Base-by-base conservation (phyloP, 2,113 vertebrate genomes). In the Thryonomys swinderianus region DNA sequence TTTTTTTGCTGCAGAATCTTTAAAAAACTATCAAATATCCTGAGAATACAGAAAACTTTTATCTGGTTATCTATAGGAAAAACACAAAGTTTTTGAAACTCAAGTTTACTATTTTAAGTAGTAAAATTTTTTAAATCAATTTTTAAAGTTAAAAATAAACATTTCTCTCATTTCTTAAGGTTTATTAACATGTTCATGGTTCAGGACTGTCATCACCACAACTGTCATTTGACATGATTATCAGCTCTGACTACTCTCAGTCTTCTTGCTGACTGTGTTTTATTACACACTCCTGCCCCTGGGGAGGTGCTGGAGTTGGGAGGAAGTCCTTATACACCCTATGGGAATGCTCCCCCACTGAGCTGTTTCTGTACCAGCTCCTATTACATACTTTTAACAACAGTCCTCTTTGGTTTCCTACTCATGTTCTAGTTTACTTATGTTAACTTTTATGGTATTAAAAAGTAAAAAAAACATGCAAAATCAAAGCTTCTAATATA, bases 181-280 rank as follows among this genome's bases (percentile, higher is more conserved):
- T 0, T 5, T 4, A 6, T 12, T 2, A 6, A 13, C 0, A 14
- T 30, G 23, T 23, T 0, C 2, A 0, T 17, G 27, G 0, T 40
- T 11, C 7, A 3, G 57, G 23, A 59, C 5, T 20, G 17, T 8
- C 30, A 13, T 7, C 20, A 17, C 5, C 10, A 4, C 4, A 32
- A 17, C 30, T 10, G 1, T 1, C 45, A 14, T 1, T 0, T 1
- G 13, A 13, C 0, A 30, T 20, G 25, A 48, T 1, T 7, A 0
- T 10, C 62, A 5, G 34, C 0, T 45, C 55, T 8, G 32, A 11
- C 7, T 5, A 0, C 8, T 67, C 7, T 23, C 2, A 7, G 62
- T 40, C 37, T 1, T 62, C 51, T 66, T 0, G 20, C 53, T 3
- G 1, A 45, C 51, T n/a, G 11, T 37, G 10, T 13, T 8, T 5